A percentile compares a stretch with the other conserved stretches of the same genome.
phyloP scores from a whole-genome alignment of 2,888 invertebrate species.

The Taenaris catops region DNA sequence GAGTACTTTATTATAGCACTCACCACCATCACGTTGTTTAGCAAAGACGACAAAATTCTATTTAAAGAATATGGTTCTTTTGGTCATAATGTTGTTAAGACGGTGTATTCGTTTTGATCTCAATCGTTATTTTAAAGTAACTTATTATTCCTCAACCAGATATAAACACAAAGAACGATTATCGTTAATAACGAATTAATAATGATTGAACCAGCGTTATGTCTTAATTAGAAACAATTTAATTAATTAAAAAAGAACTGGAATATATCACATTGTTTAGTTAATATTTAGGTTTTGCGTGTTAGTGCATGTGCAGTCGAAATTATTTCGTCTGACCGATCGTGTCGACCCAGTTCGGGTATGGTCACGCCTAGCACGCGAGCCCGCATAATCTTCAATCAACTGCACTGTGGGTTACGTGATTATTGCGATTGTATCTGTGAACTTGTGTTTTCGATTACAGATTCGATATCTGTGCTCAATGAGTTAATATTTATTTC shows the following conservation, averaged over 20 bases:
- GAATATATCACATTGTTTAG: conserved; percentile 16
- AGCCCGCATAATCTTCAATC: conserved; percentile 14
- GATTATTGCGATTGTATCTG: conserved; percentile 3
- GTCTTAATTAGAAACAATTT: too few relatives aligned
- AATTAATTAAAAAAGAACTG: background rate
- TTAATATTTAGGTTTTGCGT: conserved; percentile 22
- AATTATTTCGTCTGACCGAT: conserved; percentile 26
- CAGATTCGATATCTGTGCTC: conserved; percentile 3
- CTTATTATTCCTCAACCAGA: too few relatives aligned
- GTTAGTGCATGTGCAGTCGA: conserved; percentile 17
- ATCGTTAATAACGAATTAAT: too few relatives aligned
- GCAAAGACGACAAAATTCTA: too few relatives aligned
- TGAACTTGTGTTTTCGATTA: conserved; percentile 10
- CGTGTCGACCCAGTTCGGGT: conserved; percentile 24
- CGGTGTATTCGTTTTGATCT: too few relatives aligned
- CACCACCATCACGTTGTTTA: too few relatives aligned
- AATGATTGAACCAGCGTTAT: too few relatives aligned
- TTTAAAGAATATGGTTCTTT: too few relatives aligned
- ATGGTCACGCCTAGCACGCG: conserved; percentile 15
- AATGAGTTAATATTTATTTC: conserved; percentile 2
- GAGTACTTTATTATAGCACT: too few relatives aligned
- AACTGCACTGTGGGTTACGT: conserved; percentile 13
- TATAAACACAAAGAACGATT: too few relatives aligned
- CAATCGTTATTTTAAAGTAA: too few relatives aligned
- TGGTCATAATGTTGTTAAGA: too few relatives aligned